A percentile compares a stretch with the other conserved stretches of the same genome.
Conservation (phyloP, 2,888 invertebrate species). For the Vandiemenella viatica region DNA sequence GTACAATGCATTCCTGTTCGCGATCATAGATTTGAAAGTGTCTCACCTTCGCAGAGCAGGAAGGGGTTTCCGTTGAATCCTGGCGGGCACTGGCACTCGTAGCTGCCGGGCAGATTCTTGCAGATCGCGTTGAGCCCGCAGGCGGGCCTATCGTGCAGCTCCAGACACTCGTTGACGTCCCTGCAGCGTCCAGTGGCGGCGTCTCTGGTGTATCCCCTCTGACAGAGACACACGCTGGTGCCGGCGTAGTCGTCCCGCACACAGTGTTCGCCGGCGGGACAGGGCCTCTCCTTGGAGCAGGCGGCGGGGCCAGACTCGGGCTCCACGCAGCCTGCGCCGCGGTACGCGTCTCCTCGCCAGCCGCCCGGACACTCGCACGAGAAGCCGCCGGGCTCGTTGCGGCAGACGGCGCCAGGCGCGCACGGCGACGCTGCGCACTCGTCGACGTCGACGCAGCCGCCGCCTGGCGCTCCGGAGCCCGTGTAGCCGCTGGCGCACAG, state of each 20-base stretch:
- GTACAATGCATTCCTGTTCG: no score
- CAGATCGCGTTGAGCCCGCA: conserved; percentile 83
- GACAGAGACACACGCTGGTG: conserved; percentile 75
- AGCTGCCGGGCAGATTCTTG: conserved; percentile 83
- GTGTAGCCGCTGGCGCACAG: conserved; percentile 70
- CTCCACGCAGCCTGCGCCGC: conserved; percentile 57
- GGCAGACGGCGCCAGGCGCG: conserved; percentile 69
- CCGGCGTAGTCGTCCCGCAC: conserved; percentile 56
- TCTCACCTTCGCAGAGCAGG: conserved; percentile 54
- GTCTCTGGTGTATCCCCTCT: conserved; percentile 71
- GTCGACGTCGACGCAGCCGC: conserved; percentile 75
- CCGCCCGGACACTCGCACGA: conserved; percentile 73
- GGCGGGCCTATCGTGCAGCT: conserved; percentile 54
- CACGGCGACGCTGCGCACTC: conserved; percentile 76
- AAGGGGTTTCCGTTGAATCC: conserved; percentile 86
- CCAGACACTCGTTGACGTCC: conserved; percentile 74
- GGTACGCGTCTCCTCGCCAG: conserved; percentile 58
- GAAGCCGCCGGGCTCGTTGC: conserved; percentile 73
- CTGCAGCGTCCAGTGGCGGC: conserved; percentile 57
- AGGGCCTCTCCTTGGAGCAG: conserved; percentile 61
- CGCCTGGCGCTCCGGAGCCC: conserved; percentile 43
- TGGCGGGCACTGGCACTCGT: conserved; percentile 78
- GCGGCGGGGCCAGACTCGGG: conserved; percentile 43
- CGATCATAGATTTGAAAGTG: not conserved
- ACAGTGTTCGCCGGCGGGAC: conserved; percentile 73